These are phyloP conservation scores for Pluvialis apricaria DNA, from an alignment of 2,113 vertebrate genomes.

Conservation along the genomic window DNA sequence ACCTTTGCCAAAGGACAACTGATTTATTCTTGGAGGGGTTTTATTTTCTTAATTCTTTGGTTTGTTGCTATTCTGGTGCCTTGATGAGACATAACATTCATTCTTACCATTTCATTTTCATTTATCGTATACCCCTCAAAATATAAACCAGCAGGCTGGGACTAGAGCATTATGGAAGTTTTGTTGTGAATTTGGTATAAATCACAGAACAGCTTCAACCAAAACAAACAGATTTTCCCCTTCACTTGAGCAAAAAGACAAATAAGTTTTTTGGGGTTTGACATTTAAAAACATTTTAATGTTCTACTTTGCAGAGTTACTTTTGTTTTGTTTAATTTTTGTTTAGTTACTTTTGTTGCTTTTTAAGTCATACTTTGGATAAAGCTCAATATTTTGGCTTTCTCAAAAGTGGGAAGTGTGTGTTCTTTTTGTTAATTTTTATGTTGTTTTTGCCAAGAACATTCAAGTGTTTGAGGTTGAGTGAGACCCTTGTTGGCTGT, in stretches of 20 bases:
- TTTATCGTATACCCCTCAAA: not conserved
- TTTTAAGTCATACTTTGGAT: not conserved
- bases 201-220: not conserved
- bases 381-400: not conserved
- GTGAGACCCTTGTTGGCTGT: not conserved
- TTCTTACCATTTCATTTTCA: not conserved
- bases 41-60: not conserved
- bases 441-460: not conserved
- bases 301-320: not conserved
- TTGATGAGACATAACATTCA: not conserved
- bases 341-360: not conserved
- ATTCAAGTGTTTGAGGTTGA: not conserved
- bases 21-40: not conserved
- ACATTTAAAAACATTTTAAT: not conserved
- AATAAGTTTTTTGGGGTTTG: not conserved
- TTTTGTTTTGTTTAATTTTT: not conserved
- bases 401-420: not conserved
- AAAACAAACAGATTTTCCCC: not conserved
- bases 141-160: not conserved
- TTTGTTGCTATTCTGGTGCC: not conserved
- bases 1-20: not conserved
- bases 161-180: not conserved
- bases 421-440: not conserved
- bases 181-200: not conserved
- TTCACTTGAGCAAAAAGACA: not conserved